Evolutionary conservation across 1,140 invertebrate genomes (phyloP), one percentile per base, ranked within the genome.

Genomic region (Chymomyza costata): DNA sequence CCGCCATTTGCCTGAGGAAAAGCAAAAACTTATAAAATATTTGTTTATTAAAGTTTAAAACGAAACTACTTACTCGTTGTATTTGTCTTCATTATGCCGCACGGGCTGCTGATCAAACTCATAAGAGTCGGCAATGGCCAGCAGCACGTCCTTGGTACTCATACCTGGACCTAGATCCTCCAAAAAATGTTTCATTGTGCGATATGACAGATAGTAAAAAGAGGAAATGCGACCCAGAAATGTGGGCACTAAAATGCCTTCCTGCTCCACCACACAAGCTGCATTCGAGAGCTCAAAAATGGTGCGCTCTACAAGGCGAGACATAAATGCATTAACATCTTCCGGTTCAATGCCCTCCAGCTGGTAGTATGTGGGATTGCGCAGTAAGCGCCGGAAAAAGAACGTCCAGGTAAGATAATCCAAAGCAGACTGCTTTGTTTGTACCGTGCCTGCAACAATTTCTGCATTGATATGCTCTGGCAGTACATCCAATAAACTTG

Each of bases 391-490:
- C 59, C 97, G 87, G 87, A 98, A 99, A 86, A 99, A 98, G 83
- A 98, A 99, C 0, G 98, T 99, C 94, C 96, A 99, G 0, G 97
- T 98, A 18, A 99, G 88, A 87, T 99, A 99, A 85, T 99, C 97
- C 37, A 99, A 87, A 11, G 97, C 93, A 56, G 98, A 95, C 85
- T 98, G 95, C 86, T 97, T 97, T 0, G 91, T 93, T 60, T 91
- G 90, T 18, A 99, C 94, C 0, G 97, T 99, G 57, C 95, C 96
- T n/a, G 96, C 93, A 2, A 93, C 92, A 52, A 99, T 94, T 89
- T 99, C 98, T 1, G 98, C 98, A 87, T 99, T 99, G 37, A 99
- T 89, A 86, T 99, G 98, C 86, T 99, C 98, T 0, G 97, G 90
- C 8, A 99, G 85, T 0, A 98, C 97, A 46, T 91, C 89, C 5